Evolutionary conservation across 2,797 vertebrate genomes (phyloP), one percentile per base, ranked within the genome.

Genomic region (Clamator glandarius): DNA sequence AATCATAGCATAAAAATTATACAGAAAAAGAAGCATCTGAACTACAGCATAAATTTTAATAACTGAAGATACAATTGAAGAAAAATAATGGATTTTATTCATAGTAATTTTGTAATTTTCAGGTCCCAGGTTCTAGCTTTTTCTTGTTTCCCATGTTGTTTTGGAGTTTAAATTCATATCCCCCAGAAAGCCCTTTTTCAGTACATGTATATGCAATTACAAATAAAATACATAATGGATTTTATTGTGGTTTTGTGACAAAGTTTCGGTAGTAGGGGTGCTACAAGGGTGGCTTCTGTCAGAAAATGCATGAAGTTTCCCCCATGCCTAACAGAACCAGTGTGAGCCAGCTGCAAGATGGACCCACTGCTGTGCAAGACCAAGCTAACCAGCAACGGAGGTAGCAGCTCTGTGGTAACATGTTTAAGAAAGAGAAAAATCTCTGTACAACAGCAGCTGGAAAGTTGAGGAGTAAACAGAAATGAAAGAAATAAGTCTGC

Each of bases 331-430:
- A 5, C 5, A 59, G 8, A 76, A 15, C 17, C 26, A 68, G 9
- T 36, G 11, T n/a, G 18, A 68, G 7, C n/a, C 0, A 0, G 8
- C 26, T 68, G 23, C n/a, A 54, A 36, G 23, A 23, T 2, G 3
- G n/a, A 85, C 29, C 11, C 2, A 0, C 13, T 1, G 1, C 55
- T 25, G 35, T 5, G 33, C 48, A 62, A 85, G 14, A 13, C 11
- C 2, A 1, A 42, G 39, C 7, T 26, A 4, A 55, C 36, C 24
- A 41, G 35, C 1, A 2, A 33, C 0, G 3, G 9, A 36, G 9
- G 16, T 23, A 59, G 7, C 1, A 0, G 3, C 28, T 54, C 57
- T 39, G 15, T 5, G 15, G 26, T 6, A 54, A 35, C 8, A 10
- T 3, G 6, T 3, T 31, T 35, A 9, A 44, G 41, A 48, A 15